phyloP scores from a whole-genome alignment of 2,888 invertebrate species.

The Drosophila multiciliata region DNA sequence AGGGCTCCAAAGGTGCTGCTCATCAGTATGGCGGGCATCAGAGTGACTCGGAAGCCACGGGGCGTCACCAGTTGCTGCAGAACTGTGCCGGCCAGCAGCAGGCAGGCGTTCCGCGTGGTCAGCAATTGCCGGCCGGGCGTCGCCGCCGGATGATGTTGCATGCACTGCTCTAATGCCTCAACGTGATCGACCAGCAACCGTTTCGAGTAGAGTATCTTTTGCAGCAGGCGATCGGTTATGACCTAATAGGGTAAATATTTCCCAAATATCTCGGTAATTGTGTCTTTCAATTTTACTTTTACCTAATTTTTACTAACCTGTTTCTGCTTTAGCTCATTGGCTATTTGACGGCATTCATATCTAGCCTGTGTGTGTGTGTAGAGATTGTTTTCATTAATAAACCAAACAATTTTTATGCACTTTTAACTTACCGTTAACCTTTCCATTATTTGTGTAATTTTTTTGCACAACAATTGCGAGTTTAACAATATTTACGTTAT shows the following conservation, averaged over 20 bases:
- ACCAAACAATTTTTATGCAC: neutral
- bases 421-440: conserved; percentile 38
- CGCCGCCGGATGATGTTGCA: conserved; percentile 42
- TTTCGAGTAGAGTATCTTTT: conserved; percentile 82
- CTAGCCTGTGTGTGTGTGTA: conserved; percentile 30
- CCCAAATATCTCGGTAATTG: neutral
- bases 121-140: conserved; percentile 57
- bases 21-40: conserved; percentile 77
- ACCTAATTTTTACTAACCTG: conserved; percentile 66
- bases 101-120: conserved; percentile 77
- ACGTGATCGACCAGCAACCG: conserved; percentile 84
- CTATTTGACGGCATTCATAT: conserved; percentile 56
- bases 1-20: conserved; percentile 80
- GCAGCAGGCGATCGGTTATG: conserved; percentile 73
- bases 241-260: conserved; percentile 51
- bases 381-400: neutral
- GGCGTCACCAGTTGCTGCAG: conserved; percentile 81
- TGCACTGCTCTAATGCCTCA: conserved; percentile 83
- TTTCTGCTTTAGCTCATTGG: conserved; percentile 81
- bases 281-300: conserved; percentile 18
- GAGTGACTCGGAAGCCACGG: conserved; percentile 66
- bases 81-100: conserved; percentile 76
- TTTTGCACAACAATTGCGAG: conserved; percentile 11
- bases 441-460: conserved; percentile 40
- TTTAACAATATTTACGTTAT: conserved; percentile 50